A percentile compares a stretch with the other conserved stretches of the same genome.
These are phyloP conservation scores for Malacosoma neustria DNA, from an alignment of 2,888 invertebrate genomes.

Conservation along the genomic window DNA sequence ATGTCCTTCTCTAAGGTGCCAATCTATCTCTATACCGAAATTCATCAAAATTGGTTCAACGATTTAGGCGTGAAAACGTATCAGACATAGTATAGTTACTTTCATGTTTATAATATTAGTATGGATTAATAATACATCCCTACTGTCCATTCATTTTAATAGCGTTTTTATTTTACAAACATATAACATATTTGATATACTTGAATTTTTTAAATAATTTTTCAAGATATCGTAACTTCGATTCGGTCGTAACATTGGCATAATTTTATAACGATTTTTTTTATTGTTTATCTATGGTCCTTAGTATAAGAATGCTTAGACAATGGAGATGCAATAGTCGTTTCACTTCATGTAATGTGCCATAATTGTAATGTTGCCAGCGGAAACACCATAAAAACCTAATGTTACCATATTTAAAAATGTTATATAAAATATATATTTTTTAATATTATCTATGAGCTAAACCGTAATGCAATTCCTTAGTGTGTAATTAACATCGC, in stretches of 20 bases:
- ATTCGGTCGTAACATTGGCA: not conserved
- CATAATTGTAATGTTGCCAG: constrained; percentile 64
- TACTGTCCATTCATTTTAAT: no score
- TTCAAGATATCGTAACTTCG: no score
- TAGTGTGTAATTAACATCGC: constrained; percentile 54
- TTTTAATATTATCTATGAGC: constrained; percentile 13
- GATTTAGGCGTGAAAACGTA: no score
- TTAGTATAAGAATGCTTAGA: constrained; percentile 58
- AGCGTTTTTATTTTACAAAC: no score
- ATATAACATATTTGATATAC: no score
- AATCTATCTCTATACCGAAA: no score
- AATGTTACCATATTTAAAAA: constrained; percentile 63
- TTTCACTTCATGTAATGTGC: constrained; percentile 52
- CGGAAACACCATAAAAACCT: constrained; percentile 56
- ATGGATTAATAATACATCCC: no score
- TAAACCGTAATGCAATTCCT: constrained; percentile 40
- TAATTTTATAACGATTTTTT: constrained; percentile 15
- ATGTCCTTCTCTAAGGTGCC: no score
- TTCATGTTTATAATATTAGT: no score
- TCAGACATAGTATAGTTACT: no score
- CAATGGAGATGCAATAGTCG: not conserved
- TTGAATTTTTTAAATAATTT: no score
- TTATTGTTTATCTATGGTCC: constrained; percentile 49
- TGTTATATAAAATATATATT: not conserved
- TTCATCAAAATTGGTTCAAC: no score